Percentiles rank a stretch among this genome's conserved stretches.
Evolutionary conservation across 2,113 vertebrate genomes (phyloP).

Genomic region (Taurulus bubalis): DNA sequence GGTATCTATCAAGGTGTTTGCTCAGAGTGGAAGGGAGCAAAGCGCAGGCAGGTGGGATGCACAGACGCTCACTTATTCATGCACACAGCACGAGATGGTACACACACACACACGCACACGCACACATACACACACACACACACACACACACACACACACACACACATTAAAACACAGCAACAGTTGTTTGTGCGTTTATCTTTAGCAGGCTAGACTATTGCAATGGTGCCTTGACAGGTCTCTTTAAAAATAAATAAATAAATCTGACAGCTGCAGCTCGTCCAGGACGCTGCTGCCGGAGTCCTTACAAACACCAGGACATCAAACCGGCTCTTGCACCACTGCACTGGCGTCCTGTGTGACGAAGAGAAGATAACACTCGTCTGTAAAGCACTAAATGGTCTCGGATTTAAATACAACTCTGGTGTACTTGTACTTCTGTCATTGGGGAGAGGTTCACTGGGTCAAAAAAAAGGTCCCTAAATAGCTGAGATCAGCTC

Average conservation of each 20-base stretch:
- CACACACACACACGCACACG: constrained; percentile 19
- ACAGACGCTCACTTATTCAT: constrained; percentile 47
- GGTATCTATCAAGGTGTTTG: constrained; percentile 54
- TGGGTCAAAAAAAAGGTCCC: too few species aligned
- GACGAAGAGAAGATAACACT: too few species aligned
- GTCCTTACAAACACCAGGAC: too few species aligned
- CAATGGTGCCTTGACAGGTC: not conserved
- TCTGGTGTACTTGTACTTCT: too few species aligned
- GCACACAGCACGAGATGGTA: constrained; percentile 35
- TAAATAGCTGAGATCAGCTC: not conserved
- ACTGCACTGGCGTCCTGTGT: too few species aligned
- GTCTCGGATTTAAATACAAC: too few species aligned
- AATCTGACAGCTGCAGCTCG: too few species aligned
- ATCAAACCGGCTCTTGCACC: too few species aligned
- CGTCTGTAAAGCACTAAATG: too few species aligned
- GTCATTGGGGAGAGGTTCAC: too few species aligned
- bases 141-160: constrained; percentile 5
- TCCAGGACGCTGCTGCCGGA: too few species aligned
- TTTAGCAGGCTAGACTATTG: not conserved
- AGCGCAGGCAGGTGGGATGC: constrained; percentile 42
- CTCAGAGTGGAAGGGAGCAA: constrained; percentile 45
- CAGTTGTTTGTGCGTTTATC: not conserved
- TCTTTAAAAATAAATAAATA: too few species aligned
- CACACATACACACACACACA: constrained; percentile 15
- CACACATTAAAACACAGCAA: not conserved